phyloP scores from a whole-genome alignment of 2,113 vertebrate species.

The Taxidea taxus region DNA sequence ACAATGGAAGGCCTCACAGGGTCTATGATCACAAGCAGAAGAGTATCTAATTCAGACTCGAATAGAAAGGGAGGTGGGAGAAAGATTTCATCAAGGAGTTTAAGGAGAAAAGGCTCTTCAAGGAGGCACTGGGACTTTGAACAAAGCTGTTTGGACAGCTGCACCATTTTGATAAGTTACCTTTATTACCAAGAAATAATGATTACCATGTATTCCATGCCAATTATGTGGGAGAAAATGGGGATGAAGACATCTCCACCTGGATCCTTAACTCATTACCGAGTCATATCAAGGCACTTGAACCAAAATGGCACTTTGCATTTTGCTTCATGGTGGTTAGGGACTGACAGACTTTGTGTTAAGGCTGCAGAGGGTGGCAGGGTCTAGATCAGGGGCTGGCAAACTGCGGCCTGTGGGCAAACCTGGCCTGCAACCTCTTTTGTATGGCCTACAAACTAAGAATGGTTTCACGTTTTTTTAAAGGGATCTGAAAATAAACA shows the following conservation, averaged over 20 bases:
- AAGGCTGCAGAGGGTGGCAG: neutral
- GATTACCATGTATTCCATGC: neutral
- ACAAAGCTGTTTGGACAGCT: neutral
- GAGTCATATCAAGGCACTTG: neutral
- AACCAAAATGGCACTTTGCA: constrained; percentile 7
- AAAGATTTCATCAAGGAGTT: neutral
- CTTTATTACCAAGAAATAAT: constrained; percentile 1
- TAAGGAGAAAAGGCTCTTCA: neutral
- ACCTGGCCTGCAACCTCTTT: neutral
- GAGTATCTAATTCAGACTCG: neutral
- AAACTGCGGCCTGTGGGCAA: neutral
- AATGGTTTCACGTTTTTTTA: neutral
- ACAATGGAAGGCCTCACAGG: neutral
- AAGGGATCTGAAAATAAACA: neutral
- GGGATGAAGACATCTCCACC: neutral
- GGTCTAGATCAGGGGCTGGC: neutral
- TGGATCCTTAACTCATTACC: neutral
- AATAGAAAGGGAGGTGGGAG: neutral
- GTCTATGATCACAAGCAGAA: neutral
- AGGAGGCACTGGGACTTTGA: neutral
- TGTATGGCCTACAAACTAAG: neutral
- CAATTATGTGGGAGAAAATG: neutral
- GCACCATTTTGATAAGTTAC: neutral
- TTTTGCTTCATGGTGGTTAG: neutral
- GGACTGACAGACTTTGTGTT: neutral